Conservation (phyloP, 1,140 invertebrate genomes). For the Steinernema khuongi region DNA sequence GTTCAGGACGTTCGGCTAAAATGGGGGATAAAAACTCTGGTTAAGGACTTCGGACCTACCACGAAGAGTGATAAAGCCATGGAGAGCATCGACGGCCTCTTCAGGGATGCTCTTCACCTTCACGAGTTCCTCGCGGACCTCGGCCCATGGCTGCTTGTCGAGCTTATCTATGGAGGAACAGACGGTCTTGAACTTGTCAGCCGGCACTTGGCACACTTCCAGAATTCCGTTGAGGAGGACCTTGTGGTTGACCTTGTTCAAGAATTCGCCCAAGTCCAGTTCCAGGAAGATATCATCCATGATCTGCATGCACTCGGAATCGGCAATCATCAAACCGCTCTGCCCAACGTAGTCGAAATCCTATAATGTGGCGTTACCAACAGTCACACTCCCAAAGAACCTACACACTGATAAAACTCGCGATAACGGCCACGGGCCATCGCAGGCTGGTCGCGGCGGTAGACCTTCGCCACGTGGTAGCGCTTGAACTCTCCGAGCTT, state of each 20-base stretch:
- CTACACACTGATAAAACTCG: conserved; percentile 98
- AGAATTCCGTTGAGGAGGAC: conserved; percentile 91
- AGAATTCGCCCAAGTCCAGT: conserved; percentile 78
- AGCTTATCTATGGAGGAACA: conserved; percentile 97
- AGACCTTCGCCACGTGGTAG: conserved; percentile 71
- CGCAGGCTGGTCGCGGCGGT: conserved; percentile 91
- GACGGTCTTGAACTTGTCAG: conserved; percentile 80
- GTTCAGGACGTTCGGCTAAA: neutral
- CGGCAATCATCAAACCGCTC: conserved; percentile 91
- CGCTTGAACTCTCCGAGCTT: conserved; percentile 86
- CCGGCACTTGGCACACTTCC: conserved; percentile 83
- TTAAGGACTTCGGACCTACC: conserved; percentile 47
- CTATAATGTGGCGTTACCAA: conserved; percentile 63
- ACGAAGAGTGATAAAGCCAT: conserved; percentile 71
- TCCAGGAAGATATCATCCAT: conserved; percentile 78
- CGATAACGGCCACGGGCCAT: conserved; percentile 90
- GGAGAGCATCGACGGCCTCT: conserved; percentile 78
- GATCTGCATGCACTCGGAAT: conserved; percentile 89
- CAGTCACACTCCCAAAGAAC: conserved; percentile 60
- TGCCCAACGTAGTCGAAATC: conserved; percentile 98
- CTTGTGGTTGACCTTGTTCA: conserved; percentile 89
- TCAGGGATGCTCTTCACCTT: conserved; percentile 80
- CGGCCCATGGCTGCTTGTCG: conserved; percentile 89
- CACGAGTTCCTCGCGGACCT: conserved; percentile 89
- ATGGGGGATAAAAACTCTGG: neutral